A percentile compares a stretch with the other conserved stretches of the same genome.
Evolutionary conservation across 2,888 invertebrate genomes (phyloP).

Genomic region (Crematogaster levior): DNA sequence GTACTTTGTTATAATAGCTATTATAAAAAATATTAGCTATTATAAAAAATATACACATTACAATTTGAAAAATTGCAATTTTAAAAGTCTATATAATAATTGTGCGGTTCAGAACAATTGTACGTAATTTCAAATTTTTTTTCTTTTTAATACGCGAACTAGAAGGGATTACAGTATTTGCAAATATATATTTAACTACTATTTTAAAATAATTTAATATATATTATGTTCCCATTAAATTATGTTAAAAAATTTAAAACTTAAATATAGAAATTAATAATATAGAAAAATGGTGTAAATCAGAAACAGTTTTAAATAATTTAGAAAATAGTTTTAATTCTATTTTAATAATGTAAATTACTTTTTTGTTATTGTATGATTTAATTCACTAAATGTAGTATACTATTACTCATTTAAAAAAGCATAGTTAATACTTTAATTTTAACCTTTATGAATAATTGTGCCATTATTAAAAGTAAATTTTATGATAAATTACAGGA

Average conservation of each 20-base stretch:
- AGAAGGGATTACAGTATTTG: background rate
- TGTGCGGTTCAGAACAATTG: background rate
- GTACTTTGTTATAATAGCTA: constrained; percentile 8
- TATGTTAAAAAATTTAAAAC: background rate
- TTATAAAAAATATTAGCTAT: constrained; percentile 1
- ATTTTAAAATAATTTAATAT: constrained; percentile 10
- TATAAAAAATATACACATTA: too few species aligned
- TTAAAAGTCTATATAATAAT: background rate
- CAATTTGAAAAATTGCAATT: background rate
- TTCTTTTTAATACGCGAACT: background rate
- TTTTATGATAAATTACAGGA: constrained; percentile 24
- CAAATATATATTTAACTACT: background rate
- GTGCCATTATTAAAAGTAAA: constrained; percentile 61
- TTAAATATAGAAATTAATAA: background rate
- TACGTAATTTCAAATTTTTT: background rate
- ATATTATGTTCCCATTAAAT: constrained; percentile 11
- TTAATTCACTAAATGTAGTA: constrained; percentile 8
- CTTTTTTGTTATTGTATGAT: background rate
- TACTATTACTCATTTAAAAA: background rate
- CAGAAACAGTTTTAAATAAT: background rate
- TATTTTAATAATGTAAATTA: background rate
- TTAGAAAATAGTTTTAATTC: constrained; percentile 11
- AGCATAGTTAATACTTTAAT: constrained; percentile 19
- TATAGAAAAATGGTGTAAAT: background rate
- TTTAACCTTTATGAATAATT: constrained; percentile 34